phyloP scores from a whole-genome alignment of 2,888 invertebrate genomes.

The Dromius quadrimaculatus region DNA sequence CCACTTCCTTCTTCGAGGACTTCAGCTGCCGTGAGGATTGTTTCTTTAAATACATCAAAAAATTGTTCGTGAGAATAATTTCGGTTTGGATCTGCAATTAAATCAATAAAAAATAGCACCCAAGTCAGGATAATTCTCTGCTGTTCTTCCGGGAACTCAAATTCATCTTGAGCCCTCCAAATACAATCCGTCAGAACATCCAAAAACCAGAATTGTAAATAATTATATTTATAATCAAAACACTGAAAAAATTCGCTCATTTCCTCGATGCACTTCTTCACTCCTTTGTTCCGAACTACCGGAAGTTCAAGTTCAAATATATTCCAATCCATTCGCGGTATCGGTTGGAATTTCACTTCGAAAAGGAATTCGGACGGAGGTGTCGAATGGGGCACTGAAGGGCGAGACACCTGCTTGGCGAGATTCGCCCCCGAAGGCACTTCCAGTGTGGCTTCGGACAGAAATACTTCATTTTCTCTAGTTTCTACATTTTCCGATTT shows the following conservation, averaged over 20 bases:
- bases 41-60: constrained; percentile 62
- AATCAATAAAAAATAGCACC: constrained; percentile 62
- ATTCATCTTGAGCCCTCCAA: constrained; percentile 65
- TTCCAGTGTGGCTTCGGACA: constrained; percentile 13
- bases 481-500: background rate
- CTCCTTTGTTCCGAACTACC: constrained; percentile 61
- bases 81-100: constrained; percentile 57
- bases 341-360: constrained; percentile 52
- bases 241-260: constrained; percentile 61
- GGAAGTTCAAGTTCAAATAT: constrained; percentile 59
- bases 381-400: constrained; percentile 58
- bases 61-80: constrained; percentile 59
- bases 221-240: constrained; percentile 60
- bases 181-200: constrained; percentile 64
- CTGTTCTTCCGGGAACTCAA: constrained; percentile 59
- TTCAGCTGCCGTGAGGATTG: constrained; percentile 61
- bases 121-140: constrained; percentile 63
- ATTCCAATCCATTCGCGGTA: constrained; percentile 1
- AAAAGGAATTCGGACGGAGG: constrained; percentile 57
- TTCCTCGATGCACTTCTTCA: constrained; percentile 60
- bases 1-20: constrained; percentile 60
- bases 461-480: background rate
- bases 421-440: background rate
- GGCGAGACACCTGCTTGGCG: background rate
- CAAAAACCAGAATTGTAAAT: constrained; percentile 65